phyloP scores from a whole-genome alignment of 1,140 invertebrate species.

The Drosophila truncata region DNA sequence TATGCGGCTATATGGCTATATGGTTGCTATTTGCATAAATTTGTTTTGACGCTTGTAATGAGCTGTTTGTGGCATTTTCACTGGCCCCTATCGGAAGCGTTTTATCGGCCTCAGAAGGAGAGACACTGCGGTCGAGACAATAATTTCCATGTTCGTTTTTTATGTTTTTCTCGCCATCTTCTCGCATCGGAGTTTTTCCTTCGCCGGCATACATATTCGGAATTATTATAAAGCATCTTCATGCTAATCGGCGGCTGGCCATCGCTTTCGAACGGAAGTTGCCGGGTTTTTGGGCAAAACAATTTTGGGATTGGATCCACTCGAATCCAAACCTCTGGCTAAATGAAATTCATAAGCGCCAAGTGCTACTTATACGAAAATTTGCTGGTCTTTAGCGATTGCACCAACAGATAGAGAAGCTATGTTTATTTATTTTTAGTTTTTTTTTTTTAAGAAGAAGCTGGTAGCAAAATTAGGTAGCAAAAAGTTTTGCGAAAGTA shows the following conservation, averaged over 20 bases:
- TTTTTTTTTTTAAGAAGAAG: neutral
- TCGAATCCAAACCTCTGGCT: neutral
- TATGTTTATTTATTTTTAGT: conserved; percentile 3
- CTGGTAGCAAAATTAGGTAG: conserved; percentile 17
- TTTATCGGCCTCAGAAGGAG: conserved; percentile 62
- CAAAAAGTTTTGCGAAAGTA: conserved; percentile 10
- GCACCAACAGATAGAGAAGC: conserved; percentile 12
- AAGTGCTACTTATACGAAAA: conserved; percentile 49
- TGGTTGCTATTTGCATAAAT: conserved; percentile 77
- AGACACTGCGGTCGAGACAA: conserved; percentile 51
- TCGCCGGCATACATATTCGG: conserved; percentile 62
- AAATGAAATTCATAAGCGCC: conserved; percentile 57
- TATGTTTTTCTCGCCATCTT: conserved; percentile 44
- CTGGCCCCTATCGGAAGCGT: conserved; percentile 69
- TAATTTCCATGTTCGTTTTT: conserved; percentile 78
- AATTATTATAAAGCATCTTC: conserved; percentile 72
- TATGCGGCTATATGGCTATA: conserved; percentile 11
- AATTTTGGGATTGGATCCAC: conserved; percentile 41
- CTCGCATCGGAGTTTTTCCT: conserved; percentile 36
- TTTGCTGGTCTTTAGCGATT: conserved; percentile 18
- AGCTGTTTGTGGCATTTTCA: conserved; percentile 82
- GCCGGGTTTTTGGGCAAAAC: conserved; percentile 42
- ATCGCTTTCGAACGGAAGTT: conserved; percentile 74
- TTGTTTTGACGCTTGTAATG: conserved; percentile 84
- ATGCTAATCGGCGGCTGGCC: conserved; percentile 55